Base-by-base conservation (phyloP, 2,888 invertebrate genomes). In the Cerceris rybyensis region DNA sequence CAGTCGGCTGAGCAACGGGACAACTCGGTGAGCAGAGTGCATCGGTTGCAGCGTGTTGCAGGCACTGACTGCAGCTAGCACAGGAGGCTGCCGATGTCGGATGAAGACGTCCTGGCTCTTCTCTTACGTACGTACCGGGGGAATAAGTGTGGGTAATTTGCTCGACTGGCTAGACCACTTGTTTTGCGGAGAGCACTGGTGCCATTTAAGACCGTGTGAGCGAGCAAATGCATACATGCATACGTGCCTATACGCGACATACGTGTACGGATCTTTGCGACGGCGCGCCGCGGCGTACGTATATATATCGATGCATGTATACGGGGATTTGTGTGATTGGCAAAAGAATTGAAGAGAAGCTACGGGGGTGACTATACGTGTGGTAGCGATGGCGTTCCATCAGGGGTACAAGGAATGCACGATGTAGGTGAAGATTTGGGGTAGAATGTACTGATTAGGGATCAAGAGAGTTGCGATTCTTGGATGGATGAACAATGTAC, bases 91-190 rank as follows among this genome's bases (percentile, higher is more conserved):
- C 80, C 82, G 83, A 82, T 82, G 83, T 84, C 83, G 81, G 87
- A 90, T 90, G 90, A 88, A 90, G 90, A 89, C 87, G 88, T 90
- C 87, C 86, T 73, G 80, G 77, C 73, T 71, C 54, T 73, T 77
- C 78, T 72, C 76, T 70, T 82, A 80, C 75, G 69, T 78, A 82
- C 75, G 76, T 81, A 77, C 75, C 72, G 71, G 77, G 71, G 82
- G 81, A 88, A 87, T 87, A 87, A 90, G 89, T 87, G 90, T 88
- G 85, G 88, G 88, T 88, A 91, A 91, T 91, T 91, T 90, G 90
- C 90, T 87, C 90, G 87, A 90, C 90, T 90, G 89, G 90, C 90
- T 90, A 90, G 89, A 90, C 90, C 87, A 88, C 90, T 90, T 89
- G 90, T 90, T 90, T 88, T 85, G 86, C 87, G 82, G 86, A 84